These are phyloP conservation scores for Drosophila lini DNA, from an alignment of 1,140 invertebrate species.

Conservation along the genomic window DNA sequence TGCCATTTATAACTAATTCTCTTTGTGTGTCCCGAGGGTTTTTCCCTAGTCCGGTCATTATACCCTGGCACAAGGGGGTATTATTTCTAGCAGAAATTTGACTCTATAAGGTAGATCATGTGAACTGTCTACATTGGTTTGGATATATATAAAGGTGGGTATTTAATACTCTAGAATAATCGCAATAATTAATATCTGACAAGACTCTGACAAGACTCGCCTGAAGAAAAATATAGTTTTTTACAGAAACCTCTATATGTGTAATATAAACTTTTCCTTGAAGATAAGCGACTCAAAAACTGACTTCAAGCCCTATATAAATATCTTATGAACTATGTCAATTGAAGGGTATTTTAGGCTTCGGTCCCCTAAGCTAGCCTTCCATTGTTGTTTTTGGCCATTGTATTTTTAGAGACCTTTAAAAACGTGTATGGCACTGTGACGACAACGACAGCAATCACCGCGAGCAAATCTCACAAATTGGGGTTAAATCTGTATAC, in stretches of 20 bases:
- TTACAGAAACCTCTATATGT: not conserved
- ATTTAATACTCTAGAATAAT: not conserved
- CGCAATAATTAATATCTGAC: not conserved
- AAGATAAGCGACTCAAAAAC: too few species aligned
- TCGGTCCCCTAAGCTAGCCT: conserved; percentile 11
- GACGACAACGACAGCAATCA: conserved; percentile 62
- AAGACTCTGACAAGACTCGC: too few species aligned
- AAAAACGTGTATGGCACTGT: conserved; percentile 44
- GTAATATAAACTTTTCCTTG: not conserved
- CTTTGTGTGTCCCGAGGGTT: conserved; percentile 63
- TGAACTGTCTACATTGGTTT: too few species aligned
- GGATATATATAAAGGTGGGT: too few species aligned
- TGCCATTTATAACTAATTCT: conserved; percentile 77
- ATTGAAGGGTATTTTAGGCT: conserved; percentile 13
- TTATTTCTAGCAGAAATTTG: not conserved
- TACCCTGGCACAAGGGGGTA: conserved; percentile 13
- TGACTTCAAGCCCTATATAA: conserved; percentile 2
- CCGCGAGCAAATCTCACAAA: conserved; percentile 81
- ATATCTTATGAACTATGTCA: not conserved
- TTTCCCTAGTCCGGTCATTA: conserved; percentile 32
- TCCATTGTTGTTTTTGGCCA: conserved; percentile 29
- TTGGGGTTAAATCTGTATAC: conserved; percentile 76
- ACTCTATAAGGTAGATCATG: too few species aligned
- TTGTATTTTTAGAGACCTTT: conserved; percentile 80
- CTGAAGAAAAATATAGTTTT: not conserved